Evolutionary conservation across 2,888 invertebrate genomes (phyloP), one percentile per base, ranked within the genome.

Genomic region (Thumatha senex): DNA sequence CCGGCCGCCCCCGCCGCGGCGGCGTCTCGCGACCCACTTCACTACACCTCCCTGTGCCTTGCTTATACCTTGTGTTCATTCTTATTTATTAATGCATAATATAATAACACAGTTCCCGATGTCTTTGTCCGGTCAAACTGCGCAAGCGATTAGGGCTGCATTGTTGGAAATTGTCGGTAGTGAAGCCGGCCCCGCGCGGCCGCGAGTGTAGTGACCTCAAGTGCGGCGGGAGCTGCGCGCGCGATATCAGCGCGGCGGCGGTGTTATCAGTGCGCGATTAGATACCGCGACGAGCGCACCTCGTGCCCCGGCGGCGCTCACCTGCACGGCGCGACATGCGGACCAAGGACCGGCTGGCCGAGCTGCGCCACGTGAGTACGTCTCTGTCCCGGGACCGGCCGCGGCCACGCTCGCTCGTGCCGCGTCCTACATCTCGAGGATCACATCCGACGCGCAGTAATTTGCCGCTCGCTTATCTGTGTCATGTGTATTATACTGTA

Each of bases 321-420:
- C 50, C 49, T n/a, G 47, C 14, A 34, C 30, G n/a, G 11, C 51
- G 10, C 95, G 67, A 54, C 77, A 89, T 90, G 90, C 70, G 81
- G 69, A 81, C 73, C 76, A 84, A 80, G 74, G 91, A 92, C 70
- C 85, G 91, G 10, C 84, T 92, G 49, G 79, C 83, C 39, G 91
- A 90, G 67, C 78, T 91, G 52, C 76, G 72, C 50, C 82, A 77
- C 47, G 90, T 91, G 74, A 84, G 86, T 78, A 56, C 39, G 29
- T n/a, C n/a, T 0, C 33, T 24, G 1, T 18, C 33, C 7, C 33
- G n/a, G n/a, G n/a, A n/a, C n/a, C n/a, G n/a, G n/a, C n/a, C n/a
- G n/a, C n/a, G n/a, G n/a, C n/a, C n/a, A n/a, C n/a, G n/a, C n/a
- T n/a, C n/a, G n/a, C n/a, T n/a, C n/a, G n/a, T n/a, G n/a, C 12